phyloP scores from a whole-genome alignment of 2,113 vertebrate species.

The Oryzias melastigma region DNA sequence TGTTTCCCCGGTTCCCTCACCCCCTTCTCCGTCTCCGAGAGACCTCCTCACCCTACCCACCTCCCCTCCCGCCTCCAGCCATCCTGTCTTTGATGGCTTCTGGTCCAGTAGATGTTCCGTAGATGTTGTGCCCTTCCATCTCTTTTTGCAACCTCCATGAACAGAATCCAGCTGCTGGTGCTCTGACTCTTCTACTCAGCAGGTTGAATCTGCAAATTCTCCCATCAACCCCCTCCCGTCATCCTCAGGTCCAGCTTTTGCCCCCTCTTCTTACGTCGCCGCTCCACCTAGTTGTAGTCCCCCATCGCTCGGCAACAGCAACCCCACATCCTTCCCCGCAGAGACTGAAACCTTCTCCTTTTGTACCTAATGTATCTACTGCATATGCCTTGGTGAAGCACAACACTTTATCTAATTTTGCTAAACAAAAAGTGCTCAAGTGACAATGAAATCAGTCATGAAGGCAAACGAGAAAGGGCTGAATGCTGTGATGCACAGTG shows the following conservation, averaged over 20 bases:
- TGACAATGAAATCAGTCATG: conserved; percentile 41
- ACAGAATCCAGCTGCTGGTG: conserved; percentile 39
- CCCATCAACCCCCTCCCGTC: not conserved
- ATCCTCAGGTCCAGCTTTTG: conserved; percentile 46
- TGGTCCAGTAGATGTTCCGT: conserved; percentile 66
- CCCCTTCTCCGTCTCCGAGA: conserved; percentile 52
- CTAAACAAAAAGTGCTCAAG: conserved; percentile 20
- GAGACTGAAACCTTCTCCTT: conserved; percentile 55
- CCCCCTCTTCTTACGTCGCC: conserved; percentile 11
- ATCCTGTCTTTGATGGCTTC: conserved; percentile 47
- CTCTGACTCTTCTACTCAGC: conserved; percentile 49
- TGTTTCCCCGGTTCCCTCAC: conserved; percentile 39
- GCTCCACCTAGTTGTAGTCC: conserved; percentile 42
- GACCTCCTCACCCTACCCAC: conserved; percentile 5
- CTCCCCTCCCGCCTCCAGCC: conserved; percentile 44
- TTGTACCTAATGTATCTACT: conserved; percentile 37
- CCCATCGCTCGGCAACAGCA: conserved; percentile 34
- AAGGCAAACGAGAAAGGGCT: conserved; percentile 66
- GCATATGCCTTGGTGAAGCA: conserved; percentile 68
- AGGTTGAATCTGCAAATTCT: conserved; percentile 31
- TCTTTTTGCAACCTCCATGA: conserved; percentile 52
- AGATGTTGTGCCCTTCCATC: conserved; percentile 57
- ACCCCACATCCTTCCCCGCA: conserved; percentile 41
- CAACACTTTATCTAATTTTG: conserved; percentile 60
- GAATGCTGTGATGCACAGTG: conserved; percentile 44